Conservation (phyloP, 1,140 invertebrate genomes). For the Magallana gigas region DNA sequence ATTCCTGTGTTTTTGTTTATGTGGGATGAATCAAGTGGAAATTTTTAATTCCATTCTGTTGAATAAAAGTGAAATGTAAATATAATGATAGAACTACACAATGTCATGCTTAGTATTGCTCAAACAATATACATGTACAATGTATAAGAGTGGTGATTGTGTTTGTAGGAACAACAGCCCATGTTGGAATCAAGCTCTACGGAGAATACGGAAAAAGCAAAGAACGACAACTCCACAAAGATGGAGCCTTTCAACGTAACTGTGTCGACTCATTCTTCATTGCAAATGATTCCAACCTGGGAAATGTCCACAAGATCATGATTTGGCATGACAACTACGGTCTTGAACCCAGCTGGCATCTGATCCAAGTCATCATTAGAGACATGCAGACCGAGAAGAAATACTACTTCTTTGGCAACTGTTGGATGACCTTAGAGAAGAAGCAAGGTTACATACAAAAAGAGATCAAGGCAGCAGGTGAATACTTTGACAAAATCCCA, state of each 20-base stretch:
- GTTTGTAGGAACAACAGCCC: slow-evolving; percentile 71
- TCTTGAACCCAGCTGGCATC: slow-evolving; percentile 73
- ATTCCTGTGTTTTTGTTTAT: background rate
- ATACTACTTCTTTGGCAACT: slow-evolving; percentile 70
- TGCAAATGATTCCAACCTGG: slow-evolving; percentile 70
- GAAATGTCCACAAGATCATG: slow-evolving; percentile 67
- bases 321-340: slow-evolving; percentile 77
- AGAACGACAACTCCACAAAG: slow-evolving; percentile 67
- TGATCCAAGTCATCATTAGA: slow-evolving; percentile 67
- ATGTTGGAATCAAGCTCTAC: slow-evolving; percentile 73
- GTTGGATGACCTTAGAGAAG: slow-evolving; percentile 71
- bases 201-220: slow-evolving; percentile 71
- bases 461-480: slow-evolving; percentile 68
- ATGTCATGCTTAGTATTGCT: no score
- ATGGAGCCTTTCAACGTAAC: slow-evolving; percentile 72
- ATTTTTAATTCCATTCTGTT: no score
- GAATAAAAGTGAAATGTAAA: no score
- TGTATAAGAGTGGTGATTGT: background rate
- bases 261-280: slow-evolving; percentile 72
- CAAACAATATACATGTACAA: no score
- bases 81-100: no score
- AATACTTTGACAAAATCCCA: background rate
- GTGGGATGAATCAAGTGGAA: no score
- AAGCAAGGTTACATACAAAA: slow-evolving; percentile 71
- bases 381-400: slow-evolving; percentile 71